Evolutionary conservation across 1,140 invertebrate species (phyloP).

Genomic region (Bacillus rossius): DNA sequence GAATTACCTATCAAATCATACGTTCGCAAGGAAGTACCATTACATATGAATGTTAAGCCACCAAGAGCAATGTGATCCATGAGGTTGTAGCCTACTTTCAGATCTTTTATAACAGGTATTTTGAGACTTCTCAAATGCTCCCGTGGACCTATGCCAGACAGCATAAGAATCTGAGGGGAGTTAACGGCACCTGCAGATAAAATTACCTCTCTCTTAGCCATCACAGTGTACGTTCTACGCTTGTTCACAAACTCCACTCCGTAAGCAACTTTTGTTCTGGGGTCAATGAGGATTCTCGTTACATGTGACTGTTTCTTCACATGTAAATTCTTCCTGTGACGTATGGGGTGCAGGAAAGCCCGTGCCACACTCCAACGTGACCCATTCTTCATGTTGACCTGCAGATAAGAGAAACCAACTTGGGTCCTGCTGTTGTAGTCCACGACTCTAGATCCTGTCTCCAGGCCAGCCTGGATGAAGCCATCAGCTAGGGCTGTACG

Average conservation of each 20-base stretch:
- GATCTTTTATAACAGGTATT: no score
- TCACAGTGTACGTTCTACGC: conserved; percentile 59
- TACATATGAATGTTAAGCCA: conserved; percentile 65
- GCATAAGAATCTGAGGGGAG: conserved; percentile 88
- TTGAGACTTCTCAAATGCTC: conserved; percentile 37
- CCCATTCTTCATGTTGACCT: conserved; percentile 44
- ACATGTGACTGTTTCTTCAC: conserved; percentile 24
- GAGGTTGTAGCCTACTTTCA: no score
- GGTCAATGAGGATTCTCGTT: conserved; percentile 43
- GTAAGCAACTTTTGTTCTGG: conserved; percentile 40
- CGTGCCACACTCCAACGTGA: conserved; percentile 44
- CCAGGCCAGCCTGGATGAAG: conserved; percentile 72
- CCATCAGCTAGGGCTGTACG: conserved; percentile 69
- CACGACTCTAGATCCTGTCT: conserved; percentile 61
- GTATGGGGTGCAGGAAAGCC: conserved; percentile 42
- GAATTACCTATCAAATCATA: conserved; percentile 22
- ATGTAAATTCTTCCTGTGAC: conserved; percentile 40
- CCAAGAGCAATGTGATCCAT: conserved; percentile 80
- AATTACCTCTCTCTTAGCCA: conserved; percentile 76
- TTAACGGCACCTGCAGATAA: conserved; percentile 83
- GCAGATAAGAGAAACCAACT: conserved; percentile 54
- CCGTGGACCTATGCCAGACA: no score
- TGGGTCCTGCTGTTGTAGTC: conserved; percentile 67
- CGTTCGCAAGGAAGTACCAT: conserved; percentile 20
- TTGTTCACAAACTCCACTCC: conserved; percentile 61